Base-by-base conservation (phyloP, 2,797 vertebrate genomes). In the Pogoniulus pusillus region DNA sequence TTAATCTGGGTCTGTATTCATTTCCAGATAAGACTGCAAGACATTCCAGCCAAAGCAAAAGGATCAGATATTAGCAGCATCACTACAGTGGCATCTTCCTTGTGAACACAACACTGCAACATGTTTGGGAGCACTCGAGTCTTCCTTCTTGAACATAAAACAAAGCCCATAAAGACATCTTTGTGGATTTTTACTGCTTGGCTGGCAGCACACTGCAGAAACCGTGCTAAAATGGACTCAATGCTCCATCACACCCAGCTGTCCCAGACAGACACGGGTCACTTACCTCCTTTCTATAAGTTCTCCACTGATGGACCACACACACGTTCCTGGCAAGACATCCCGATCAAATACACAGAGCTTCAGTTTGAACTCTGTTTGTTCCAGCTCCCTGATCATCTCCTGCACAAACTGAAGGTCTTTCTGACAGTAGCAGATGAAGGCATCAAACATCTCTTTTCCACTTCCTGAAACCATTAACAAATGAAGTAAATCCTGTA, bases 311-410 rank as follows among this genome's bases (percentile, higher is more conserved):
- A 99, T 99, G 96, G 98, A 98, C 98, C 98, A 99, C 65, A 99
- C 98, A 8, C 99, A 99, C 2, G 98, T 97, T 64, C 99, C 99
- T 1, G 99, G 99, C 74, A 99, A 97, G 74, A 99, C 99, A 1
- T 99, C 98, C 13, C 99, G 97, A 91, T 99, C 99, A 9, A 99
- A 99, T 32, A 99, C 99, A 27, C 99, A 99, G 84, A 99, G 96
- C 90, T 99, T 99, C 95, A 99, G 97, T 64, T 94, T 98, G 96
- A 97, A 96, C 0, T 98, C 95, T 0, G 98, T 98, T 95, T 99
- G 98, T 53, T 99, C 99, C 97, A 99, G 96, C 96, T 99, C 97
- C 63, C 82, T 97, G 96, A 99, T 99, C 99, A 99, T 99, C 94
- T 99, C 98, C 12, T 98, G 97, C 51, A 99, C 99, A 91, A 99